These are phyloP conservation scores for Pachyrhynchus sulphureomaculatus DNA, from an alignment of 1,140 invertebrate genomes.

Conservation along the genomic window DNA sequence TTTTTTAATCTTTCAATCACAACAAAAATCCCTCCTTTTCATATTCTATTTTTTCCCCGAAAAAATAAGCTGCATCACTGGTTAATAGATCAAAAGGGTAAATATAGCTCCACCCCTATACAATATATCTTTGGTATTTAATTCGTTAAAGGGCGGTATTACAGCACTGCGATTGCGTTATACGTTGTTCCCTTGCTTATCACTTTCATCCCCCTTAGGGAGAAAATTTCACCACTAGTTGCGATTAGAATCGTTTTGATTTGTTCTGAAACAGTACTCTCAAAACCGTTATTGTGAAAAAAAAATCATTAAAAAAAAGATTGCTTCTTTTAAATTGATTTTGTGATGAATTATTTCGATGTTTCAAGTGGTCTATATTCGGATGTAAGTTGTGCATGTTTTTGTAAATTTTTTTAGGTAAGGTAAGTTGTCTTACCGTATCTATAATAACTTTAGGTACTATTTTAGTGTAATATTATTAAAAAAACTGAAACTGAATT, in stretches of 20 bases:
- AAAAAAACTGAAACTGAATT: too few relatives aligned
- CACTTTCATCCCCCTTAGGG: not conserved
- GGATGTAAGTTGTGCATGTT: constrained; percentile 26
- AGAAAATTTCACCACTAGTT: not conserved
- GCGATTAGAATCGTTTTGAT: constrained; percentile 2
- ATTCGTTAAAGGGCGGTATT: constrained; percentile 1
- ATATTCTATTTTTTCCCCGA: not conserved
- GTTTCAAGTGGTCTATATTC: not conserved
- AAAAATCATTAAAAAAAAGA: not conserved
- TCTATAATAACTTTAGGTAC: too few relatives aligned
- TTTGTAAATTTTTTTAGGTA: too few relatives aligned
- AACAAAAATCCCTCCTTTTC: not conserved
- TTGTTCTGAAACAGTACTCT: not conserved
- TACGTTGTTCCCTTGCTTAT: too few relatives aligned
- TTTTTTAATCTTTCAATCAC: not conserved
- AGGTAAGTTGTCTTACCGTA: too few relatives aligned
- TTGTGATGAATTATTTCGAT: constrained; percentile 25
- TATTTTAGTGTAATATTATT: too few relatives aligned
- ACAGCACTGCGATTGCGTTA: not conserved
- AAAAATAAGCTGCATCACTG: not conserved
- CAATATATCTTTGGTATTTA: not conserved
- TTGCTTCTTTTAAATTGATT: not conserved
- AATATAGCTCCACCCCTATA: not conserved
- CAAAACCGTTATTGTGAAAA: not conserved
- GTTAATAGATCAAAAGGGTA: not conserved